Base-by-base conservation (phyloP, 2,888 invertebrate genomes). In the Amiota mariae region DNA sequence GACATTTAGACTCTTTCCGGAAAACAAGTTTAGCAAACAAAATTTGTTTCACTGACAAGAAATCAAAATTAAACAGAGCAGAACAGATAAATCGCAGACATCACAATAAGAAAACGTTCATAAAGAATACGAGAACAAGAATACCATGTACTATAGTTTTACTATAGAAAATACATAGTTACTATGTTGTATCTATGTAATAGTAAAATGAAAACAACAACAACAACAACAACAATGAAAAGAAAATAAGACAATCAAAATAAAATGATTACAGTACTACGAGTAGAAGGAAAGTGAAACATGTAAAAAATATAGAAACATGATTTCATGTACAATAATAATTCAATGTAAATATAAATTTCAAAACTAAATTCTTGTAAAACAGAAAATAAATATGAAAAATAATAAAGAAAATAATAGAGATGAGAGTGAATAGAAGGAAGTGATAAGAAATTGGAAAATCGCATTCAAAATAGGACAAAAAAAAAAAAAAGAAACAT, bases 61-160 rank as follows among this genome's bases (percentile, higher is more conserved):
- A 68, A 54, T 68, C 67, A 54, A 68, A 54, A 24, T 51, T 54
- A 68, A 68, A 68, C 67, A 68, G 67, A 68, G 67, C 67, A 24
- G 67, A 68, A 68, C 67, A 48, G 67, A 54, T 68, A 68, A 54
- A 68, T 68, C 67, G 51, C 54, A 24, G 24, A 54, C 67, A 51
- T 51, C 24, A 24, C 51, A 54, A 59, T 8, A 20, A 54, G 13
- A 54, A n/a, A 54, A 54, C 13, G 13, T 11, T 6, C 8, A 15
- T 54, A 54, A 54, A 54, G 15, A 9, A 54, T 11, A 54, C n/a
- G 11, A 0, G 11, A 54, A 10, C 12, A 8, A 57, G 18, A 57
- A 57, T 1, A 10, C 8, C 24, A 6, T n/a, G 63, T n/a, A n/a
- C n/a, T 54, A 46, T 18, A 63, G 12, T 2, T 8, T 9, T 68